phyloP scores from a whole-genome alignment of 1,140 invertebrate genomes.

The Euwallacea similis region DNA sequence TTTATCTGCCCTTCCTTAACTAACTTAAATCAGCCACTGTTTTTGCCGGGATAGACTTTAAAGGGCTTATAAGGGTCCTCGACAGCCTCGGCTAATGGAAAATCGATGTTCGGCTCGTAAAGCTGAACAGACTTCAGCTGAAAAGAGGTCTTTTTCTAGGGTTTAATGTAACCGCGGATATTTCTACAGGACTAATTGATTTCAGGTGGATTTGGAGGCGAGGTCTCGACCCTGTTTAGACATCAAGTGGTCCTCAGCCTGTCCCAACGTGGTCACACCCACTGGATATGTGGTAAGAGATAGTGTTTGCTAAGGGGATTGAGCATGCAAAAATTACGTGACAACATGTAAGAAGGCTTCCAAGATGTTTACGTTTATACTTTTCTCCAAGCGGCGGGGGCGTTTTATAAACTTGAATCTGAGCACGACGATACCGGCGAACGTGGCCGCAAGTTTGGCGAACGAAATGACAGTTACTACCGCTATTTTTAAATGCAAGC shows the following conservation, averaged over 20 bases:
- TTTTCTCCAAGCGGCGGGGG: no score
- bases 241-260: conserved; percentile 47
- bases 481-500: no score
- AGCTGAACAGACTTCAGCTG: conserved; percentile 4
- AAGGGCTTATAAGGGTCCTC: conserved; percentile 22
- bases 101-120: conserved; percentile 27
- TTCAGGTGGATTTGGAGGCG: conserved; percentile 42
- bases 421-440: no score
- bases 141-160: conserved; percentile 1
- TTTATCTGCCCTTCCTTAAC: background rate
- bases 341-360: background rate
- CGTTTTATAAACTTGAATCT: no score
- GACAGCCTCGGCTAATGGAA: conserved; percentile 22
- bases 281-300: conserved; percentile 44
- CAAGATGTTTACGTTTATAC: background rate
- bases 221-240: conserved; percentile 40
- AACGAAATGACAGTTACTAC: no score
- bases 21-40: background rate
- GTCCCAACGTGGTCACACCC: conserved; percentile 41
- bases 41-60: conserved; percentile 10
- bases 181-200: background rate
- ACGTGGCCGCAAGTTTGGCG: no score
- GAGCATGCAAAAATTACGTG: background rate
- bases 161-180: conserved; percentile 2
- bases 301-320: background rate